phyloP scores from a whole-genome alignment of 2,888 invertebrate genomes.

The Mantis religiosa region DNA sequence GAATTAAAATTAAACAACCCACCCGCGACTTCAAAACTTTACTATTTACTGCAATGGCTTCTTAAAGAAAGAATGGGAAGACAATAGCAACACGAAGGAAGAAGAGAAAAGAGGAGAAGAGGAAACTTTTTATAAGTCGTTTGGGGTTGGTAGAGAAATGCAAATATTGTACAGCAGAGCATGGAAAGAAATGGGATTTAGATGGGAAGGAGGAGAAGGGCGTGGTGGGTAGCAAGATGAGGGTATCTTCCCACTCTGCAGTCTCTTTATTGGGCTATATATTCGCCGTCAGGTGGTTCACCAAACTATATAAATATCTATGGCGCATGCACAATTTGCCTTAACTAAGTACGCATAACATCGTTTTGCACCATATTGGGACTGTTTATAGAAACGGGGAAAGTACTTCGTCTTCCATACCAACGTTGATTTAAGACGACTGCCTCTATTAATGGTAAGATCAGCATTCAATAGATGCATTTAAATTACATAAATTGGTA shows the following conservation, averaged over 20 bases:
- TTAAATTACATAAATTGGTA: no score
- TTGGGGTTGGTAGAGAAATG: slow-evolving; percentile 8
- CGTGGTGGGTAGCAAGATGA: no score
- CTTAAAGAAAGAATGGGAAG: background rate
- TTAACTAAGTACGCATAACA: background rate
- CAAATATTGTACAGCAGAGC: slow-evolving; percentile 5
- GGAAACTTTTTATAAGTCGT: slow-evolving; percentile 5
- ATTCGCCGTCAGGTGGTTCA: background rate
- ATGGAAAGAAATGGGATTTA: slow-evolving; percentile 2
- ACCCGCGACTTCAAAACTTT: slow-evolving; percentile 5
- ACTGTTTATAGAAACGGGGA: background rate
- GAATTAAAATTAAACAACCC: slow-evolving; percentile 5
- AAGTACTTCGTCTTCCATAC: background rate
- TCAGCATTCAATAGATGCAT: no score
- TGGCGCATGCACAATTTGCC: background rate
- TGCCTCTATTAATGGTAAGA: no score
- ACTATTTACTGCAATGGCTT: background rate
- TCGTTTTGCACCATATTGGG: background rate
- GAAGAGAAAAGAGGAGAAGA: background rate
- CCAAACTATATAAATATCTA: background rate
- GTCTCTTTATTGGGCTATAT: background rate
- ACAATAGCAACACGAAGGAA: background rate
- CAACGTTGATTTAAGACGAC: no score
- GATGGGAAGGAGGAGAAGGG: background rate
- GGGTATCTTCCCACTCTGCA: background rate